Evolutionary conservation across 2,113 vertebrate genomes (phyloP).

Genomic region (Dromiciops gliroides): DNA sequence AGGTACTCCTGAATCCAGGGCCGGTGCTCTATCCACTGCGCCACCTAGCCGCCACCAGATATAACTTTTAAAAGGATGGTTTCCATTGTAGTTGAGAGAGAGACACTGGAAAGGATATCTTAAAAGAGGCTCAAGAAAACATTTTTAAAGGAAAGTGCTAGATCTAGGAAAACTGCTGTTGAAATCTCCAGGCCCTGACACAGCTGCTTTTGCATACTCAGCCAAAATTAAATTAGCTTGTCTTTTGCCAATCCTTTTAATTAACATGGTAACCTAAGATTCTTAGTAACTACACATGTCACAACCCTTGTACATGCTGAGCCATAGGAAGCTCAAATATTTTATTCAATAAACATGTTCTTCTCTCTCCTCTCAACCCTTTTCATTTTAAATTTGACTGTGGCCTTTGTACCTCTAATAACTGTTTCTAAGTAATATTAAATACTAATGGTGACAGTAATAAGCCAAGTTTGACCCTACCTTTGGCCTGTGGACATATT

Average conservation of each 20-base stretch:
- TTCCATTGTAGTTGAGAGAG: neutral
- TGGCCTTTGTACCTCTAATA: neutral
- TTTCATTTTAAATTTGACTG: neutral
- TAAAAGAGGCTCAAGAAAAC: neutral
- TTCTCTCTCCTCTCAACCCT: constrained; percentile 5
- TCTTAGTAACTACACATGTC: neutral
- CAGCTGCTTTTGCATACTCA: neutral
- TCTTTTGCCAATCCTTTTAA: neutral
- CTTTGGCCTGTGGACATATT: neutral
- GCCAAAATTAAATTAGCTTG: constrained; percentile 4
- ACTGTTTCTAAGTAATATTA: constrained; percentile 20
- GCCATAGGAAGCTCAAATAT: neutral
- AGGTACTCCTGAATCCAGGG: too few relatives aligned
- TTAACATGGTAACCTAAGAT: neutral
- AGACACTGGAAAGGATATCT: neutral
- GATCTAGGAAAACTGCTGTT: neutral
- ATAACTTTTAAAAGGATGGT: neutral
- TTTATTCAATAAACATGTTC: neutral
- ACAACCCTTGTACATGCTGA: constrained; percentile 23
- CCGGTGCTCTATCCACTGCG: too few relatives aligned
- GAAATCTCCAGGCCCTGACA: neutral
- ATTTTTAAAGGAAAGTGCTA: neutral
- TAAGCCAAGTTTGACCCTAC: neutral
- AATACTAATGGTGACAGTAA: constrained; percentile 25
- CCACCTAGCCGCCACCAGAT: too few relatives aligned